These are phyloP conservation scores for Limnephilus marmoratus DNA, from an alignment of 2,888 invertebrate genomes.

Conservation along the genomic window DNA sequence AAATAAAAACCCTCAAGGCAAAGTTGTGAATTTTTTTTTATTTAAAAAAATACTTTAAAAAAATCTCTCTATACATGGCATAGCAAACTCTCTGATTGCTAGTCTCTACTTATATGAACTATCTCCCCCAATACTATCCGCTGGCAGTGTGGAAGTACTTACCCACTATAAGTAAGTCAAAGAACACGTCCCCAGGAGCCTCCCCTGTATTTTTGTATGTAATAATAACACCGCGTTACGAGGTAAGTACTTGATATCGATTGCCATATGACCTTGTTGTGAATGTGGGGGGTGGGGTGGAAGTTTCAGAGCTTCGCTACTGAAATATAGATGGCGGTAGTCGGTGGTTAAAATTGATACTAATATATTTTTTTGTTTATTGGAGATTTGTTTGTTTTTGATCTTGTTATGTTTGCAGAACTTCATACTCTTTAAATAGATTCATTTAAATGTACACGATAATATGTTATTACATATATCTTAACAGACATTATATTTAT, in stretches of 20 bases:
- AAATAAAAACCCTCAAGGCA: too few species aligned
- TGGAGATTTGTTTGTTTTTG: background rate
- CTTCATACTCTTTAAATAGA: too few species aligned
- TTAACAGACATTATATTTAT: too few species aligned
- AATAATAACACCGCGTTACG: slow-evolving; percentile 13
- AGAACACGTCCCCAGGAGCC: background rate
- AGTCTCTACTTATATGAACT: background rate
- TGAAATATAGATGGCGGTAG: slow-evolving; percentile 47
- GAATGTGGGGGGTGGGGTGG: slow-evolving; percentile 17
- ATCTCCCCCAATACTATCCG: background rate
- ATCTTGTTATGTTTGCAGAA: background rate
- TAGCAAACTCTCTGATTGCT: background rate
- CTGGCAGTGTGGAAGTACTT: background rate
- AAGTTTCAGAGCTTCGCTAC: slow-evolving; percentile 11
- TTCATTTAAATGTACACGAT: too few species aligned
- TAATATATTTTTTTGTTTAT: background rate
- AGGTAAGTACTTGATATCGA: slow-evolving; percentile 58
- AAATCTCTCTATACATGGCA: background rate
- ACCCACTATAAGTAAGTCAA: background rate
- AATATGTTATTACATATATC: too few species aligned
- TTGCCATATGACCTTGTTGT: slow-evolving; percentile 59
- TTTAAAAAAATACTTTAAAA: background rate
- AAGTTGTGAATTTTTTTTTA: too few species aligned
- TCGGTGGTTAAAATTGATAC: background rate
- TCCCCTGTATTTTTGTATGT: slow-evolving; percentile 24